Evolutionary conservation across 2,113 vertebrate genomes (phyloP).

Genomic region (Aramus guarauna): DNA sequence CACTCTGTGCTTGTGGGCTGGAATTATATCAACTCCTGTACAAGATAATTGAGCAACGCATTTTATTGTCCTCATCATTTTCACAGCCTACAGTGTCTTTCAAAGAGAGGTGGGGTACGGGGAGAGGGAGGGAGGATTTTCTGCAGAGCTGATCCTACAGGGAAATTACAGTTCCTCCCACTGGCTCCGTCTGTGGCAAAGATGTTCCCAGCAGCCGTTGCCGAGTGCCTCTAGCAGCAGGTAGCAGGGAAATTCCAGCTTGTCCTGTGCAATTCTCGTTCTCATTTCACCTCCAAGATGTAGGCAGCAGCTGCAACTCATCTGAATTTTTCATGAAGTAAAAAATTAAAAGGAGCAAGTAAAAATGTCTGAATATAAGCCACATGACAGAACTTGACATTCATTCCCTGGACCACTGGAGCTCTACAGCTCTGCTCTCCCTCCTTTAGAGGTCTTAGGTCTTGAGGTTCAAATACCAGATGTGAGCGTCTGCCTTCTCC

Average conservation of each 20-base stretch:
- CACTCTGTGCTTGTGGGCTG: background rate
- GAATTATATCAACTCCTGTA: background rate
- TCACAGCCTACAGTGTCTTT: background rate
- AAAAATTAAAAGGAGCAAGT: background rate
- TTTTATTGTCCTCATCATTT: slow-evolving; percentile 11
- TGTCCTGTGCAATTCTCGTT: background rate
- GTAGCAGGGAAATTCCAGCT: background rate
- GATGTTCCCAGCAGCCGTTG: background rate
- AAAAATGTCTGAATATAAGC: background rate
- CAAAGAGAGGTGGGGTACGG: background rate
- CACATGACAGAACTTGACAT: background rate
- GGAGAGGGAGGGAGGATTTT: background rate
- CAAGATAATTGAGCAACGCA: background rate
- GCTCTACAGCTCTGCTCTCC: background rate
- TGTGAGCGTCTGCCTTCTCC: background rate
- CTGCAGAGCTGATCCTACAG: background rate
- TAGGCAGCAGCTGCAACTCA: background rate
- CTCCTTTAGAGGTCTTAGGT: background rate
- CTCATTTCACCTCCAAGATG: background rate
- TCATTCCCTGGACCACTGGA: background rate
- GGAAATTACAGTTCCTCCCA: background rate
- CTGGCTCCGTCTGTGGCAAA: background rate
- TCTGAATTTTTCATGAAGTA: background rate
- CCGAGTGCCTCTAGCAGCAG: background rate
- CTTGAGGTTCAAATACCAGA: background rate